Evolutionary conservation across 2,113 vertebrate genomes (phyloP).

Genomic region (Peromyscus leucopus): DNA sequence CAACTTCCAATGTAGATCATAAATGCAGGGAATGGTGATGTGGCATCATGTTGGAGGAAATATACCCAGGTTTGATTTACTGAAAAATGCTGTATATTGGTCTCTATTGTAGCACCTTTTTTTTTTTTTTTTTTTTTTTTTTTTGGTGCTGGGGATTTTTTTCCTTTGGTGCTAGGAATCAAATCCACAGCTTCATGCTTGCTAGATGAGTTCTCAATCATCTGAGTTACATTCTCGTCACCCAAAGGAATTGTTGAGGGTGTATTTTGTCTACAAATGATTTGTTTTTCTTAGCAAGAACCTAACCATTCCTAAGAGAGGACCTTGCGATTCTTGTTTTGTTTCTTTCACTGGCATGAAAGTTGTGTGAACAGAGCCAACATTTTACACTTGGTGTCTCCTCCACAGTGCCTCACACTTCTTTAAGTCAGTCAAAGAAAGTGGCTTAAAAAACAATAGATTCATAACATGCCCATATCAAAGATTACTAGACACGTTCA

Average conservation of each 20-base stretch:
- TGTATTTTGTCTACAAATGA: constrained; percentile 31
- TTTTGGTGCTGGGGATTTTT: neutral
- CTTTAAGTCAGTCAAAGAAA: constrained; percentile 9
- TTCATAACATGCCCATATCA: neutral
- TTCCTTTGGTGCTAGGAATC: neutral
- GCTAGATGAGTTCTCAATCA: neutral
- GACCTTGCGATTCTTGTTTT: neutral
- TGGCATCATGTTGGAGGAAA: constrained; percentile 2
- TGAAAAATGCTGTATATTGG: constrained; percentile 3
- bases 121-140: neutral
- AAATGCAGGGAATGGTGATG: constrained; percentile 31
- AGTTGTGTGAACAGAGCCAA: neutral
- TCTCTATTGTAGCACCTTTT: neutral
- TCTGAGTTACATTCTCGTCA: neutral
- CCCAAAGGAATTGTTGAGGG: constrained; percentile 1
- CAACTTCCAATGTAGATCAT: neutral
- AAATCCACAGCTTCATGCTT: neutral
- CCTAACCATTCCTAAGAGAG: constrained; percentile 23
- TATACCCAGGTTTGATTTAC: neutral
- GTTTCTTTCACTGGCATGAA: constrained; percentile 41
- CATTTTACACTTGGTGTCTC: constrained; percentile 22
- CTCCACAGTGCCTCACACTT: neutral
- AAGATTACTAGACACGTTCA: constrained; percentile 17
- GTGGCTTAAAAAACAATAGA: constrained; percentile 42
- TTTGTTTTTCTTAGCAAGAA: constrained; percentile 40